Evolutionary conservation across 2,797 vertebrate genomes (phyloP).

Genomic region (Sebastes minor): DNA sequence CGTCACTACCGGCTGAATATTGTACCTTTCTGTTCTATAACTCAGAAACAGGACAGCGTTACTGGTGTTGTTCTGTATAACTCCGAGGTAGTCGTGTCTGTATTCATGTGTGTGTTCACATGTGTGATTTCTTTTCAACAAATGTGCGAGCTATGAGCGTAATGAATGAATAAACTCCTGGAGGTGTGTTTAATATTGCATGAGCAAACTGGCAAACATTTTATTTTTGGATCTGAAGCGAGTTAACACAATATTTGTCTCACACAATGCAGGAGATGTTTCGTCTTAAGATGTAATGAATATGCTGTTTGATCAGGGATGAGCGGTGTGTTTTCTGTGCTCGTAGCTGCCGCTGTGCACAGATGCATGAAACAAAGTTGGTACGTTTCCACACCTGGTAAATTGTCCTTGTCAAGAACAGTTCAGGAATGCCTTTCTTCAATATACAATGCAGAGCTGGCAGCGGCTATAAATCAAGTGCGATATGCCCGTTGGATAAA

Average conservation of each 20-base stretch:
- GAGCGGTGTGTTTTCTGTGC: constrained; percentile 3
- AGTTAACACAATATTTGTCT: constrained; percentile 15
- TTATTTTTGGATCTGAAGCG: constrained; percentile 28
- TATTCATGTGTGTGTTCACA: background rate
- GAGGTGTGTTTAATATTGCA: constrained; percentile 54
- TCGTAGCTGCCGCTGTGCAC: constrained; percentile 1
- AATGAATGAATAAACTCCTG: constrained; percentile 5
- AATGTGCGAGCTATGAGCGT: constrained; percentile 1
- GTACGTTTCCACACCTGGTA: constrained; percentile 56
- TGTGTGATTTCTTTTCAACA: background rate
- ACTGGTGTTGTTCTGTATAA: background rate
- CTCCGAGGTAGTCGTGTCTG: background rate
- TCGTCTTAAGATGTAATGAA: constrained; percentile 29
- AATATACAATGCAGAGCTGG: constrained; percentile 42
- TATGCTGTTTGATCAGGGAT: constrained; percentile 40
- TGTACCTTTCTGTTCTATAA: background rate
- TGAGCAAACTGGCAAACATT: constrained; percentile 27
- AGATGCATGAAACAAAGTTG: constrained; percentile 53
- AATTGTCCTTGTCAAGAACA: constrained; percentile 74
- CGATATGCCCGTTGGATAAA: constrained; percentile 11
- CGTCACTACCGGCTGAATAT: background rate
- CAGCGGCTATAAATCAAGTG: constrained; percentile 65
- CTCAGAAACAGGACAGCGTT: constrained; percentile 12
- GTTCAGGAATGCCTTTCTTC: constrained; percentile 69
- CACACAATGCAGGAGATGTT: background rate